Percentiles rank a stretch among this genome's conserved stretches.
Conservation (phyloP, 1,140 invertebrate species). For the Trinorchestia longiramus region DNA sequence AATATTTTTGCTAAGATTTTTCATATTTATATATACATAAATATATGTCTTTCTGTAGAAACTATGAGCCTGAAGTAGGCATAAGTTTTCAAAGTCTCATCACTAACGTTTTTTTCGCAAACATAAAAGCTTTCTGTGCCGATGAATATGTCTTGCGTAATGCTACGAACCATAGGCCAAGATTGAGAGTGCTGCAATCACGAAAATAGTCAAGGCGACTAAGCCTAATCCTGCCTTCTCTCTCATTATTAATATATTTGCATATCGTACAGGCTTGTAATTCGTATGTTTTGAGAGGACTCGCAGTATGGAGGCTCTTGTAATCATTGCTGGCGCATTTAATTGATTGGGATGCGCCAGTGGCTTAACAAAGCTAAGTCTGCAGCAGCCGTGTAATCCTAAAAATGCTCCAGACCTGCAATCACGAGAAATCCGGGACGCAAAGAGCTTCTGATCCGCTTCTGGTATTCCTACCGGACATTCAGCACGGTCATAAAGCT, state of each 20-base stretch:
- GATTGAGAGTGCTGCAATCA: neutral
- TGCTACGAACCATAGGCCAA: neutral
- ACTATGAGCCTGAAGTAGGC: neutral
- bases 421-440: slow-evolving; percentile 20
- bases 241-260: neutral
- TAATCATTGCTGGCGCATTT: slow-evolving; percentile 1
- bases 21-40: neutral
- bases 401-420: neutral
- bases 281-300: neutral
- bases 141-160: neutral
- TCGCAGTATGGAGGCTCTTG: neutral
- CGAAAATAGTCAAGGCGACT: neutral
- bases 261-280: neutral
- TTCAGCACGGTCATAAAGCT: neutral
- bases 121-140: neutral
- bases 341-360: slow-evolving; percentile 37
- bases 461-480: slow-evolving; percentile 3
- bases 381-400: neutral
- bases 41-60: neutral
- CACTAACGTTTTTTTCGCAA: neutral
- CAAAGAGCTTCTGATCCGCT: neutral
- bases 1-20: neutral
- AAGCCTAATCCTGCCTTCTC: neutral
- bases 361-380: slow-evolving; percentile 11
- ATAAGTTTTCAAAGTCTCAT: neutral